Evolutionary conservation across 1,140 invertebrate genomes (phyloP).

Genomic region (Phymastichus coffea): DNA sequence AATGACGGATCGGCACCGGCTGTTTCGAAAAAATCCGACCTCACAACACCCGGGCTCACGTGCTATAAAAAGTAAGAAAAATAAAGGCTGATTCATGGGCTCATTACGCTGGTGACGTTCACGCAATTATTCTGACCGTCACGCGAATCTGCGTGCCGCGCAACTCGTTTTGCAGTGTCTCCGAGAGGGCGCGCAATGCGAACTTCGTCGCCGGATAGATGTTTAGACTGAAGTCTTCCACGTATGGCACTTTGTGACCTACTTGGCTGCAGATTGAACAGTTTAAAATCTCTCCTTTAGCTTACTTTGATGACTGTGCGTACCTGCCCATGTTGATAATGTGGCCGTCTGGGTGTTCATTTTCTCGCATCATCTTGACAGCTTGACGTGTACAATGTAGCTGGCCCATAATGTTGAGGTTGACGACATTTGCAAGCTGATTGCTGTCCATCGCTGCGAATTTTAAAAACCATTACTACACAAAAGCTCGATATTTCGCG

Average conservation of each 20-base stretch:
- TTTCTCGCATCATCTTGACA: conserved; percentile 4
- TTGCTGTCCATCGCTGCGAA: background rate
- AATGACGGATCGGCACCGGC: background rate
- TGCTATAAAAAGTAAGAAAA: conserved; percentile 6
- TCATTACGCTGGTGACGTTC: background rate
- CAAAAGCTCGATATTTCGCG: background rate
- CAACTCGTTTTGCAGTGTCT: conserved; percentile 4
- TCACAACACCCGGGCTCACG: conserved; percentile 7
- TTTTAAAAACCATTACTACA: background rate
- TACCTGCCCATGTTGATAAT: conserved; percentile 23
- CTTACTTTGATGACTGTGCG: background rate
- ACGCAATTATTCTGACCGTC: background rate
- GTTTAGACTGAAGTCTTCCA: background rate
- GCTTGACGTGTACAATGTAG: conserved; percentile 6
- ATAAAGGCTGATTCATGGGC: background rate
- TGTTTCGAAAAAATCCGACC: background rate
- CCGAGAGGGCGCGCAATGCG: conserved; percentile 4
- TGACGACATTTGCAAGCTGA: background rate
- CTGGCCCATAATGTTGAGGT: conserved; percentile 4
- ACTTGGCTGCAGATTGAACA: background rate
- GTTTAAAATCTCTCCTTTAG: background rate
- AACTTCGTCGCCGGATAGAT: conserved; percentile 11
- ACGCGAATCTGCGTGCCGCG: background rate
- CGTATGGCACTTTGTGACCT: conserved; percentile 2
- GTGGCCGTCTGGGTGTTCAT: conserved; percentile 19